Base-by-base conservation (phyloP, 2,888 invertebrate species). In the Drosophila basisetae region DNA sequence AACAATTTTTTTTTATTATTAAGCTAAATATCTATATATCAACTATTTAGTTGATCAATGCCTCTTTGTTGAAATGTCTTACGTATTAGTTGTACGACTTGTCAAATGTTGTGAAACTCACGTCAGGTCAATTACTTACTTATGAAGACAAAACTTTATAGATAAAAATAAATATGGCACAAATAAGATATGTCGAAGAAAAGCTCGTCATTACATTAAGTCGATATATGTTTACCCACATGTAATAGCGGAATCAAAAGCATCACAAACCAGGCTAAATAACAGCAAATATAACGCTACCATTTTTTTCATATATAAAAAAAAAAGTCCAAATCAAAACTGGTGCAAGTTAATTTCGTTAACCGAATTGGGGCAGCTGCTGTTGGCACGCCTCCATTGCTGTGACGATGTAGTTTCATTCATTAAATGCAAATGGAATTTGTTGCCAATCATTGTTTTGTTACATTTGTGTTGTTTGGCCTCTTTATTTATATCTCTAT, bases 381-480 rank as follows among this genome's bases (percentile, higher is more conserved):
- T 56, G 68, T 37, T 69, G 37, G 56, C 31, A 13, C 54, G 59
- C 66, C 77, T 39, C 18, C n/a, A 28, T 37, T 49, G 47, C 47
- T 4, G 60, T 47, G 60, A 28, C 22, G 43, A 41, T 37, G 25
- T 28, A 47, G 43, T 67, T 79, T 73, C 76, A 83, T 80, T 83
- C 81, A 84, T 68, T 71, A 74, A 73, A 84, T 84, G 84, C 77
- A 83, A 84, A 83, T 83, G 73, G 59, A 68, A 61, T 66, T 66
- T 68, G 70, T 68, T 78, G 78, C 80, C 71, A 71, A 76, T 80
- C 72, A 69, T 72, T 74, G 73, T 65, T 62, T 56, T 73, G 63
- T 69, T 69, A 56, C 69, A 69, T 64, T 76, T 76, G 68, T 58
- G 64, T 68, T 73, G 74, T 80, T 65, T 65, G 78, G 68, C 78